These are phyloP conservation scores for Saccostrea cuccullata DNA, from an alignment of 1,140 invertebrate species.

Conservation along the genomic window DNA sequence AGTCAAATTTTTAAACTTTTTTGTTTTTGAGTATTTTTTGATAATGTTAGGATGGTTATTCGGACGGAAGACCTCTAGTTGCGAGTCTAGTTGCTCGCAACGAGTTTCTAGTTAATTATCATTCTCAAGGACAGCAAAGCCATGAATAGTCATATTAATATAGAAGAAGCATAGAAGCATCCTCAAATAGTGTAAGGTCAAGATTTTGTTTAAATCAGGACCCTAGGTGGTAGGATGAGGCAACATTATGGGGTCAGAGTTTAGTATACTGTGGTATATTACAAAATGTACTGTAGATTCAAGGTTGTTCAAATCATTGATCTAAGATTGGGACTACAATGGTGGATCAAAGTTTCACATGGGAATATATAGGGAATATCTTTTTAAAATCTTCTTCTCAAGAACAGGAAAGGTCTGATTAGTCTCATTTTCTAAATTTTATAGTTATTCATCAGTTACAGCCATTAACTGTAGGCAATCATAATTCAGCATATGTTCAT, in stretches of 20 bases:
- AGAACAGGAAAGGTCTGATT: neutral
- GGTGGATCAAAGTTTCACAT: too few relatives aligned
- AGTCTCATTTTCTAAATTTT: conserved; percentile 17
- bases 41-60: conserved; percentile 17
- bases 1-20: neutral
- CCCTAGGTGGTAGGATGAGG: neutral
- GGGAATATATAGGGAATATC: too few relatives aligned
- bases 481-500: conserved; percentile 16
- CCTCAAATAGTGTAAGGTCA: conserved; percentile 1
- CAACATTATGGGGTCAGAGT: conserved; percentile 10
- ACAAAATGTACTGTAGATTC: conserved; percentile 2
- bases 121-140: too few relatives aligned
- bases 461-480: conserved; percentile 15
- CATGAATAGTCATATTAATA: too few relatives aligned
- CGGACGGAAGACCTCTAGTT: neutral
- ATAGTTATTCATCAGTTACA: conserved; percentile 16
- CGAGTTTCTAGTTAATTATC: conserved; percentile 16
- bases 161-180: too few relatives aligned
- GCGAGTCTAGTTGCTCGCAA: neutral
- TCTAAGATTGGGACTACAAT: too few relatives aligned
- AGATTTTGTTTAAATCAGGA: conserved; percentile 2
- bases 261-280: conserved; percentile 16
- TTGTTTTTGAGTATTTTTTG: conserved; percentile 17
- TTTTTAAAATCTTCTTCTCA: too few relatives aligned
- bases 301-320: too few relatives aligned